These are phyloP conservation scores for Camelus dromedarius DNA, from an alignment of 2,113 vertebrate genomes.

Conservation along the genomic window DNA sequence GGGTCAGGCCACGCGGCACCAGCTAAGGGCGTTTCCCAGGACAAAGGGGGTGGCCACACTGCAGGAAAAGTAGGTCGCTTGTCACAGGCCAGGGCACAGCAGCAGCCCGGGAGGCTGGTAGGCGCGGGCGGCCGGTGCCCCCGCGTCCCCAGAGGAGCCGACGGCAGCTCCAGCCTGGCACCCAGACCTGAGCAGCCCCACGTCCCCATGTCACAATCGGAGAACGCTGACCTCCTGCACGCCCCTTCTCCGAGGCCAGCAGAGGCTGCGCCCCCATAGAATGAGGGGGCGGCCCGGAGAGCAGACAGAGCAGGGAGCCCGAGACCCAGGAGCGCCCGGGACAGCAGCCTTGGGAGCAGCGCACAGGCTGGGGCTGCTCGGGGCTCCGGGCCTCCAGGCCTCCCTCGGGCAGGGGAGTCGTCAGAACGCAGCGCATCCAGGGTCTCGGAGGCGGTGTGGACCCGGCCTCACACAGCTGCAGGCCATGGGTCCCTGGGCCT, in stretches of 20 bases:
- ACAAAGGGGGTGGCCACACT: not conserved
- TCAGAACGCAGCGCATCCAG: accelerated
- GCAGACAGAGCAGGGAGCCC: too few species aligned
- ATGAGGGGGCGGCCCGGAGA: not conserved
- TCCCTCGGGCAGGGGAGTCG: not conserved
- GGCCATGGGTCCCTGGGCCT: too few species aligned
- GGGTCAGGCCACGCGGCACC: too few species aligned
- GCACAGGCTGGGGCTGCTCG: not conserved
- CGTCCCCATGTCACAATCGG: not conserved
- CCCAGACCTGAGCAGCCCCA: not conserved
- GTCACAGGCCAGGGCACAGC: not conserved
- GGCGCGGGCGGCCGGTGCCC: accelerated
- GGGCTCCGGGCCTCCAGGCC: too few species aligned
- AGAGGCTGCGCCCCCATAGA: not conserved
- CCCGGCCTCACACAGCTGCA: not conserved
- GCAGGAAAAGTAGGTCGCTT: not conserved
- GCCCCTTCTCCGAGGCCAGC: not conserved
- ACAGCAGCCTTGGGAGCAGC: too few species aligned
- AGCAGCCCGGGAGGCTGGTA: too few species aligned
- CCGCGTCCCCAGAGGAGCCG: not conserved
- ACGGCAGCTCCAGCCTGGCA: not conserved
- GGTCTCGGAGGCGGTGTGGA: not conserved
- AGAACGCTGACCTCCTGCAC: not conserved
- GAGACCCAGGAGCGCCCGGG: not conserved
- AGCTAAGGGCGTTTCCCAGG: not conserved